Conservation (phyloP, 2,797 vertebrate genomes). For the Pseudochromis fuscus region DNA sequence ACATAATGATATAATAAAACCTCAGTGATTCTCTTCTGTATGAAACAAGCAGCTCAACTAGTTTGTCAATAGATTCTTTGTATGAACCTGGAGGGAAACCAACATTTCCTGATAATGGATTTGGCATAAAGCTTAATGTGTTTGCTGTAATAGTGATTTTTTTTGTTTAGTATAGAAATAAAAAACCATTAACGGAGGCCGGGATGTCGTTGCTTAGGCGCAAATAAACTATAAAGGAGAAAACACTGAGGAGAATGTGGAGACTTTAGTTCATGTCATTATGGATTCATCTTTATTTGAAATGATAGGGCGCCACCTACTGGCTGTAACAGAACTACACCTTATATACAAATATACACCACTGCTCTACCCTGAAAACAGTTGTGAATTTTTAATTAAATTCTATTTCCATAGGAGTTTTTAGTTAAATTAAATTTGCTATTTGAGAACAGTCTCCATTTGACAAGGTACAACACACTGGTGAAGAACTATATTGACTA, state of each 20-base stretch:
- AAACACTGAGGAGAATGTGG: neutral
- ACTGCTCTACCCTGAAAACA: no score
- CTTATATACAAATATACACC: no score
- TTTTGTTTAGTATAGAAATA: slow-evolving; percentile 8
- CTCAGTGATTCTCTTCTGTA: slow-evolving; percentile 39
- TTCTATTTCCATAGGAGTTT: no score
- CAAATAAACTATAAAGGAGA: slow-evolving; percentile 14
- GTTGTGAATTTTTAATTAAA: no score
- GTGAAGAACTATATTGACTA: no score
- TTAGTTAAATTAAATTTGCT: no score
- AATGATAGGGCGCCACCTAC: slow-evolving; percentile 63
- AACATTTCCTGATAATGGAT: slow-evolving; percentile 58
- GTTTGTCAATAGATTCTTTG: slow-evolving; percentile 62
- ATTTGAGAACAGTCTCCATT: no score
- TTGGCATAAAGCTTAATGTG: slow-evolving; percentile 43
- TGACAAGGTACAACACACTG: no score
- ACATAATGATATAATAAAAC: slow-evolving; percentile 66
- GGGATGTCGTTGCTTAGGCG: neutral
- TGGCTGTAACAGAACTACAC: slow-evolving; percentile 15
- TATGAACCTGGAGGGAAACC: slow-evolving; percentile 36
- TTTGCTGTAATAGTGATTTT: slow-evolving; percentile 31
- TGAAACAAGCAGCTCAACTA: slow-evolving; percentile 51
- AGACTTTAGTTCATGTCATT: neutral
- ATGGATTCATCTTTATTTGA: slow-evolving; percentile 44
- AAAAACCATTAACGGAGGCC: slow-evolving; percentile 30